These are phyloP conservation scores for Acromyrmex echinatior DNA, from an alignment of 1,140 invertebrate genomes.

Conservation along the genomic window DNA sequence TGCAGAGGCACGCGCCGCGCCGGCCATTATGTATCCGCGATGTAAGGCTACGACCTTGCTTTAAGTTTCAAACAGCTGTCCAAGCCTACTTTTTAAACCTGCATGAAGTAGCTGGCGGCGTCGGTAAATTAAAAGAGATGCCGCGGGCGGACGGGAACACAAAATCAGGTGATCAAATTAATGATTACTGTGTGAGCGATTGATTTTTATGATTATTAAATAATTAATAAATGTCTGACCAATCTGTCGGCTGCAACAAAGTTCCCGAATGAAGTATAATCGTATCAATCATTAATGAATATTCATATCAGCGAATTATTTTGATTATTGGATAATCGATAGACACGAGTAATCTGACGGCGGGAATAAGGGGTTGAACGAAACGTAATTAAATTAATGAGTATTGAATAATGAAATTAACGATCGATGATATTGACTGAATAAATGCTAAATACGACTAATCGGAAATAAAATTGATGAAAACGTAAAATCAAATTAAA, in stretches of 20 bases:
- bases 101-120: slow-evolving; percentile 46
- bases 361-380: neutral
- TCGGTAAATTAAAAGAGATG: slow-evolving; percentile 21
- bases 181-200: neutral
- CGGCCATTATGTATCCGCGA: slow-evolving; percentile 64
- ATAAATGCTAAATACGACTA: slow-evolving; percentile 9
- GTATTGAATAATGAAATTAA: slow-evolving; percentile 28
- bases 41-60: slow-evolving; percentile 82
- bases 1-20: slow-evolving; percentile 42
- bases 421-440: slow-evolving; percentile 11
- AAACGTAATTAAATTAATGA: slow-evolving; percentile 28
- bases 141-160: neutral
- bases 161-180: slow-evolving; percentile 48
- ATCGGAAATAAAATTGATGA: neutral
- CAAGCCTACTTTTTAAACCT: slow-evolving; percentile 75
- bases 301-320: slow-evolving; percentile 8
- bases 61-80: slow-evolving; percentile 83
- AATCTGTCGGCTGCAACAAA: neutral
- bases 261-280: neutral
- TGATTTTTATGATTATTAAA: slow-evolving; percentile 17
- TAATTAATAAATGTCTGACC: neutral
- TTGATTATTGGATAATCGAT: slow-evolving; percentile 33
- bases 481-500: slow-evolving; percentile 24
- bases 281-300: slow-evolving; percentile 14
- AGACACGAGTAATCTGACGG: neutral